Conservation (phyloP, 64 coral and sea anemone genomes). For the Trachythela sp. region DNA sequence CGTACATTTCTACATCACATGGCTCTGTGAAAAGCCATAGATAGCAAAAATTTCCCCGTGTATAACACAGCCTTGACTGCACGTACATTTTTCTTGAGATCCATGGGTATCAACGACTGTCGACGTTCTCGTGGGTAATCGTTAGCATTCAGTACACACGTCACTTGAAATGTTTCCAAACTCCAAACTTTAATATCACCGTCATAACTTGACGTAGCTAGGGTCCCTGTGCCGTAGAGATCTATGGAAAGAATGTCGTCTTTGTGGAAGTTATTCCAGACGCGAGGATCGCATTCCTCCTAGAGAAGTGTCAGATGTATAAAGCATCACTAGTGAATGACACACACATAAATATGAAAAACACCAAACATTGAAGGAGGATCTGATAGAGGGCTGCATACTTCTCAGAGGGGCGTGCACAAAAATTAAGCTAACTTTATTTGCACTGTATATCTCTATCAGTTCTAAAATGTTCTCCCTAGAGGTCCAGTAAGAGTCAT, state of each 20-base stretch:
- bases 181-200: conserved; percentile 92
- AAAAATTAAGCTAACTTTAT: too few relatives aligned
- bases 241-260: conserved; percentile 93
- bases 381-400: too few relatives aligned
- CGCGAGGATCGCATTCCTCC: conserved; percentile 74
- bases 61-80: not conserved
- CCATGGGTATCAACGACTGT: conserved; percentile 69
- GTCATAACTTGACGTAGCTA: conserved; percentile 85
- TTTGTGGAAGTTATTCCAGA: conserved; percentile 78
- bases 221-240: conserved; percentile 54
- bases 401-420: too few relatives aligned
- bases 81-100: conserved; percentile 60
- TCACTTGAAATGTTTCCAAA: conserved; percentile 72
- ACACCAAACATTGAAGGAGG: too few relatives aligned
- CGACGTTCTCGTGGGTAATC: conserved; percentile 45
- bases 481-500: too few relatives aligned
- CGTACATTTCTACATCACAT: too few relatives aligned
- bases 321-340: not conserved
- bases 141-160: conserved; percentile 62
- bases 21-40: too few relatives aligned
- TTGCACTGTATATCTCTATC: too few relatives aligned
- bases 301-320: not conserved
- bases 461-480: too few relatives aligned
- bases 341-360: not conserved
- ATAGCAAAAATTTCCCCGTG: too few relatives aligned